These are phyloP conservation scores for Autographa gamma DNA, from an alignment of 2,888 invertebrate genomes.

Conservation along the genomic window DNA sequence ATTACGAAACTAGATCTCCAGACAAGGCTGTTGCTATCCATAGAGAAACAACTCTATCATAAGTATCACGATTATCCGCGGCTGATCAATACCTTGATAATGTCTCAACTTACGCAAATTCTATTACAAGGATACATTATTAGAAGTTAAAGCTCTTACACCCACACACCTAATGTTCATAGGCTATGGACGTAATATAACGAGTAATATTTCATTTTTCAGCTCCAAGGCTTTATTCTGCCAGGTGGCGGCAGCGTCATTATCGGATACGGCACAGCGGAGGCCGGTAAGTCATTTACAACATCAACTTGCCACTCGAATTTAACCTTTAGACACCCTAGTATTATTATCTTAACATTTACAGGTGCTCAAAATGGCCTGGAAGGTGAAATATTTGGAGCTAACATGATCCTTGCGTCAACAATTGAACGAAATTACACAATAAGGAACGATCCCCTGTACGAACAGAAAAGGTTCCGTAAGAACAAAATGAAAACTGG, in stretches of 20 bases:
- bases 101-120: constrained; percentile 47
- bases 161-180: background rate
- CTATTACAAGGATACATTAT: constrained; percentile 32
- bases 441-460: constrained; percentile 67
- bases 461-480: constrained; percentile 70
- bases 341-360: constrained; percentile 42
- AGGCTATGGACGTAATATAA: constrained; percentile 1
- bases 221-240: constrained; percentile 88
- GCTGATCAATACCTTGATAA: constrained; percentile 65
- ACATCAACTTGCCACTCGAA: background rate
- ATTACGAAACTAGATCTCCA: constrained; percentile 71
- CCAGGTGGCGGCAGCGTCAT: constrained; percentile 90
- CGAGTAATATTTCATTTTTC: constrained; percentile 66
- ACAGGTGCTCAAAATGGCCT: constrained; percentile 90
- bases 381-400: constrained; percentile 91
- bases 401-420: constrained; percentile 90
- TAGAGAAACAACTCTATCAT: constrained; percentile 63
- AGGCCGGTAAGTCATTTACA: constrained; percentile 84
- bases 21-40: constrained; percentile 66
- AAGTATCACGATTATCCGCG: constrained; percentile 64
- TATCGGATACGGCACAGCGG: constrained; percentile 92
- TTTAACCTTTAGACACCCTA: constrained; percentile 5
- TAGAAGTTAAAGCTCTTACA: constrained; percentile 3
- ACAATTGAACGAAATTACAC: constrained; percentile 85
- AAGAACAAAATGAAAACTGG: constrained; percentile 72